Percentiles rank a stretch among this genome's conserved stretches.
Conservation (phyloP, 2,888 invertebrate genomes). For the Sthenelais limicola region DNA sequence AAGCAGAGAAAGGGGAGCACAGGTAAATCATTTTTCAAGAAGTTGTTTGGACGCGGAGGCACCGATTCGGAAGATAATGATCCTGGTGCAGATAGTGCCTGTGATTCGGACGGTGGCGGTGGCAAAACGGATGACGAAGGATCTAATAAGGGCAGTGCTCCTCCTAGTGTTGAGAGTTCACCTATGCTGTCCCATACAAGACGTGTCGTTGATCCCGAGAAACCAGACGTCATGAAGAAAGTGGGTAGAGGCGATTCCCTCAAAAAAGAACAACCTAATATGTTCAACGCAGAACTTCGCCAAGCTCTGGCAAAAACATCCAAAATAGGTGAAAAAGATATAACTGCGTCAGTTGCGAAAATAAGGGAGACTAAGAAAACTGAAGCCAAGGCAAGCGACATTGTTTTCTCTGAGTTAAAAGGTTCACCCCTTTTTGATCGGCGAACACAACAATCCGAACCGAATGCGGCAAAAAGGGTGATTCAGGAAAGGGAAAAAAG, state of each 20-base stretch:
- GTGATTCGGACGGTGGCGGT: conserved; percentile 10
- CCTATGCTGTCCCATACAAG: conserved; percentile 5
- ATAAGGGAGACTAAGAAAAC: neutral
- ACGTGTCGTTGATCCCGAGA: neutral
- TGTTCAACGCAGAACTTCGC: conserved; percentile 23
- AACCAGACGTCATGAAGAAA: conserved; percentile 9
- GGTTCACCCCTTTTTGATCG: conserved; percentile 23
- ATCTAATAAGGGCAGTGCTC: conserved; percentile 25
- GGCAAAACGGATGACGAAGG: conserved; percentile 18
- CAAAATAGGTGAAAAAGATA: conserved; percentile 12
- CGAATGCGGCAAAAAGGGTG: too few relatives aligned
- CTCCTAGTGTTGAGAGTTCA: conserved; percentile 20
- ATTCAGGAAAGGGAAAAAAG: too few relatives aligned
- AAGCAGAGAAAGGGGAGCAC: conserved; percentile 26
- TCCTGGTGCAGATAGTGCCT: neutral
- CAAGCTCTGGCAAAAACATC: conserved; percentile 20
- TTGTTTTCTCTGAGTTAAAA: conserved; percentile 11
- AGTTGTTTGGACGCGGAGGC: conserved; percentile 15
- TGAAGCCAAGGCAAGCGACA: neutral
- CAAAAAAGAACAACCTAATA: neutral
- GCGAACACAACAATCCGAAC: conserved; percentile 17
- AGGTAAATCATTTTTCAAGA: conserved; percentile 32
- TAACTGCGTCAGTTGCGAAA: neutral
- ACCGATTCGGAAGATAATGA: conserved; percentile 19
- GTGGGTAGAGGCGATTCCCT: conserved; percentile 4